Conservation (phyloP, 2,797 vertebrate genomes). For the Falco cherrug region DNA sequence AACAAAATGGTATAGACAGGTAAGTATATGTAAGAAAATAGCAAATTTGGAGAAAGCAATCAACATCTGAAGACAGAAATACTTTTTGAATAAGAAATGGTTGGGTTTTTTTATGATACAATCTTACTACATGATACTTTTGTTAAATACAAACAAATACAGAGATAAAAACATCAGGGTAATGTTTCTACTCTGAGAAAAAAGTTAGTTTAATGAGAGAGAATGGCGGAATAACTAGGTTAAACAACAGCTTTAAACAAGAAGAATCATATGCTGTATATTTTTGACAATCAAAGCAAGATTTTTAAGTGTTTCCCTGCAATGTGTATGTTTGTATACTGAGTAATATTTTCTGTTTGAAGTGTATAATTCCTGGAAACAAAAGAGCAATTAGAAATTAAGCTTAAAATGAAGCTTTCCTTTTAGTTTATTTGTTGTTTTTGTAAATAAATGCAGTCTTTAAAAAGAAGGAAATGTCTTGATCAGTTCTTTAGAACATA, state of each 20-base stretch:
- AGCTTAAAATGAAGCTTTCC: neutral
- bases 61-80: neutral
- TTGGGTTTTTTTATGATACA: neutral
- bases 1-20: neutral
- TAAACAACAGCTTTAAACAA: neutral
- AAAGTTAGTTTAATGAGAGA: neutral
- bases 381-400: neutral
- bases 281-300: neutral
- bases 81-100: neutral
- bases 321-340: neutral
- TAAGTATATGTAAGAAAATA: neutral
- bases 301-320: neutral
- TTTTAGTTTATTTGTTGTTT: neutral
- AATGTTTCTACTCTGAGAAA: neutral
- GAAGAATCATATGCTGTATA: neutral
- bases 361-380: neutral
- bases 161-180: neutral
- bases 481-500: neutral
- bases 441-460: neutral
- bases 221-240: neutral
- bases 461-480: neutral
- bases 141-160: neutral
- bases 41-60: neutral
- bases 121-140: neutral
- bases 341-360: neutral